A percentile compares a stretch with the other conserved stretches of the same genome.
phyloP scores from a whole-genome alignment of 2,113 vertebrate species.

The Ptyas mucosa region DNA sequence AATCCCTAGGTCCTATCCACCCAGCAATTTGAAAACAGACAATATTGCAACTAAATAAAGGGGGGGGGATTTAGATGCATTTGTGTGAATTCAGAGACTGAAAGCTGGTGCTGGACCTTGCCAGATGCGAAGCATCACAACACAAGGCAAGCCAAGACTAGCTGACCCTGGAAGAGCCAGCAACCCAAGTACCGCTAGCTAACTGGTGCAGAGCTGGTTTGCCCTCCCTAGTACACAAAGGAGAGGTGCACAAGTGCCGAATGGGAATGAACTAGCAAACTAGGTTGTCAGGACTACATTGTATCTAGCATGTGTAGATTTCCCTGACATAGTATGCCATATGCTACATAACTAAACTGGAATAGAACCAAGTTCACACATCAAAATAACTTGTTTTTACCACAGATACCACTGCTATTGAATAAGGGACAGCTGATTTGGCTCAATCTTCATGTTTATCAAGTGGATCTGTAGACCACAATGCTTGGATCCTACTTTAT shows the following conservation, averaged over 20 bases:
- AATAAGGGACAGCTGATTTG: not conserved
- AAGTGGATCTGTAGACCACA: not conserved
- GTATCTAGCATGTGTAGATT: not conserved
- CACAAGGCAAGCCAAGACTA: not conserved
- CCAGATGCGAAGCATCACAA: not conserved
- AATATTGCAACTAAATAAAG: not conserved
- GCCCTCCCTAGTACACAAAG: not conserved
- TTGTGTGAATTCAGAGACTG: not conserved
- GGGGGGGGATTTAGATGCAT: not conserved
- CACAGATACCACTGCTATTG: not conserved
- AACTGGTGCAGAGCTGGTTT: not conserved
- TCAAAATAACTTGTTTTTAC: not conserved
- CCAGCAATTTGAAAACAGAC: not conserved
- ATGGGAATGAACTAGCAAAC: not conserved
- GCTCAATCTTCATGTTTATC: not conserved
- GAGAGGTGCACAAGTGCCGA: not conserved
- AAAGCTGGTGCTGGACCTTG: not conserved
- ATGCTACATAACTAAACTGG: not conserved
- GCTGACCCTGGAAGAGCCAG: not conserved
- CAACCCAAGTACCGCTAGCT: not conserved
- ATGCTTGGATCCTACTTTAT: not conserved
- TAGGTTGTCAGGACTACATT: not conserved
- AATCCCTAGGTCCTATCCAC: not conserved
- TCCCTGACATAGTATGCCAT: not conserved
- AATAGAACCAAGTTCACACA: not conserved